Evolutionary conservation across 1,140 invertebrate genomes (phyloP).

Genomic region (Brachionus paranguensis): DNA sequence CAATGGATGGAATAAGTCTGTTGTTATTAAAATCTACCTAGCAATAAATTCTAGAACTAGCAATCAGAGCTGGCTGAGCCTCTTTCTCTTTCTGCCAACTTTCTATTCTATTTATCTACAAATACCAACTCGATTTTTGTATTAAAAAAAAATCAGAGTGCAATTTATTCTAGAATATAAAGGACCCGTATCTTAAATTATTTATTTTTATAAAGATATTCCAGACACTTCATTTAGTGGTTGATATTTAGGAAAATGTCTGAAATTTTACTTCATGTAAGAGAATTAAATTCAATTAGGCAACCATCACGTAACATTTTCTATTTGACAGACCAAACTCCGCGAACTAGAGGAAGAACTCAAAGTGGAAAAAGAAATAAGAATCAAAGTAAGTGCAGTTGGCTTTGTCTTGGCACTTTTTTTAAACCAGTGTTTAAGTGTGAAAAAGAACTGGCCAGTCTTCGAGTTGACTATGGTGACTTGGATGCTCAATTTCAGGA

Average conservation of each 20-base stretch:
- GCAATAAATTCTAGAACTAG: neutral
- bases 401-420: neutral
- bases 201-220: conserved; percentile 21
- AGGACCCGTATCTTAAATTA: neutral
- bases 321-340: conserved; percentile 12
- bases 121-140: neutral
- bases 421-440: neutral
- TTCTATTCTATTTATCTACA: neutral
- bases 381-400: neutral
- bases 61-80: neutral
- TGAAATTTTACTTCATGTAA: conserved; percentile 40
- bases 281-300: neutral
- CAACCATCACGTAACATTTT: neutral
- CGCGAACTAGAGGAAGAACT: conserved; percentile 37
- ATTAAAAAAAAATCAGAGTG: neutral
- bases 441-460: conserved; percentile 28
- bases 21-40: neutral
- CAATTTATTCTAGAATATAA: neutral
- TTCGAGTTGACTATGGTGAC: conserved; percentile 11
- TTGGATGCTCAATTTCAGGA: conserved; percentile 31
- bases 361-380: conserved; percentile 3
- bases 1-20: conserved; percentile 27
- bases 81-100: neutral
- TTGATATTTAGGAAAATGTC: conserved; percentile 34
- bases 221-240: conserved; percentile 29